Evolutionary conservation across 2,888 invertebrate genomes (phyloP).

Genomic region (Cephus pygmeus): DNA sequence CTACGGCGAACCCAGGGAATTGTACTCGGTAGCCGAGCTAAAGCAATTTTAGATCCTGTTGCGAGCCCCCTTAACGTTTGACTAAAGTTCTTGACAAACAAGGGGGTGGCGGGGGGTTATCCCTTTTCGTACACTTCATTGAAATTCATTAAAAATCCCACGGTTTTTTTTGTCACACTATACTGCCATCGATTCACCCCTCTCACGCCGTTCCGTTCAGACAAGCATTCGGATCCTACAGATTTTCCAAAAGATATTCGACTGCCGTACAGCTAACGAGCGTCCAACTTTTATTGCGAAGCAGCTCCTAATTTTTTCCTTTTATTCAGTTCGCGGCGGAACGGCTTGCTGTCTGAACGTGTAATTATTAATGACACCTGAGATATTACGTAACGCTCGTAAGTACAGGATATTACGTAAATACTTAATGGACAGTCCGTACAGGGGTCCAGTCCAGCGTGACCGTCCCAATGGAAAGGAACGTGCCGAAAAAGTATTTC

Average conservation of each 20-base stretch:
- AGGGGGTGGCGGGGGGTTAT: conserved; percentile 32
- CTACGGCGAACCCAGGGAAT: neutral
- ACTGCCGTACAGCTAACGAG: neutral
- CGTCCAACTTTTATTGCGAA: neutral
- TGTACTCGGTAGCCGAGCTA: conserved; percentile 35
- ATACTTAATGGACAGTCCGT: neutral
- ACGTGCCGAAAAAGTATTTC: neutral
- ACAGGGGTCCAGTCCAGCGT: neutral
- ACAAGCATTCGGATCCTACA: neutral
- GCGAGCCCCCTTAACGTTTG: conserved; percentile 41
- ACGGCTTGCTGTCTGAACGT: neutral
- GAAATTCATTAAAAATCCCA: conserved; percentile 47
- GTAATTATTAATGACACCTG: neutral
- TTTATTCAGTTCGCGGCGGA: neutral
- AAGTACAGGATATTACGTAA: neutral
- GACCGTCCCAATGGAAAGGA: neutral
- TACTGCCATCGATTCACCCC: neutral
- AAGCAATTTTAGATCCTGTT: conserved; percentile 48
- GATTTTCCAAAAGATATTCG: neutral
- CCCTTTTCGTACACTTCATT: conserved; percentile 34
- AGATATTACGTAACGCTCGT: neutral
- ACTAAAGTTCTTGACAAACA: conserved; percentile 44
- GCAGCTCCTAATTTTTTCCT: neutral
- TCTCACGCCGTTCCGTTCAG: neutral
- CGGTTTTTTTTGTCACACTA: neutral